These are phyloP conservation scores for Sparidentex hasta DNA, from an alignment of 2,797 vertebrate genomes.

Conservation along the genomic window DNA sequence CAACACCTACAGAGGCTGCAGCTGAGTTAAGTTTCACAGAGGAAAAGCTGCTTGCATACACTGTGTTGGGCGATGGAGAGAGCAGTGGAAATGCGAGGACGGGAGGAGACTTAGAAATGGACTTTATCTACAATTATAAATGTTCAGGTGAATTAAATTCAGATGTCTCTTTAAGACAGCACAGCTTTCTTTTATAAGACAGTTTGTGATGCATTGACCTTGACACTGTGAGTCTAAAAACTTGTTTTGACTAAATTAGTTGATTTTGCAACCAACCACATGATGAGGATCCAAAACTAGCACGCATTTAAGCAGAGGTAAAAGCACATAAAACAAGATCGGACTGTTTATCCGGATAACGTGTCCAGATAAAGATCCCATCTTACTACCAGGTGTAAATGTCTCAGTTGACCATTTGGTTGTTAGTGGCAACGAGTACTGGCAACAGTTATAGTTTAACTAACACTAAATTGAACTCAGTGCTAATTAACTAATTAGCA, in stretches of 20 bases:
- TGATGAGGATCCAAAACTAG: neutral
- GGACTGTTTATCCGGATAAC: too few relatives aligned
- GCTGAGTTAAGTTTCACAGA: conserved; percentile 42
- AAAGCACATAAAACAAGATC: too few relatives aligned
- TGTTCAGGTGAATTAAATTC: neutral
- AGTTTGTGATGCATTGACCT: neutral
- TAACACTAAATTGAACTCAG: neutral
- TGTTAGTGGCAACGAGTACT: neutral
- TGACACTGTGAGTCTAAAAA: neutral
- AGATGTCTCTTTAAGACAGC: neutral
- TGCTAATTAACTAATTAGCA: too few relatives aligned
- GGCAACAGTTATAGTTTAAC: neutral
- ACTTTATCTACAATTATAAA: neutral
- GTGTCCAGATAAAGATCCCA: too few relatives aligned
- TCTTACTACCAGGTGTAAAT: too few relatives aligned
- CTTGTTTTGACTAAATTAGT: neutral
- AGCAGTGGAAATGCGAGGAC: neutral
- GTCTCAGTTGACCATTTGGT: neutral
- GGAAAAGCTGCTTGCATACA: neutral
- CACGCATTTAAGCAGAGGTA: too few relatives aligned
- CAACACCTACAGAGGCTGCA: conserved; percentile 43
- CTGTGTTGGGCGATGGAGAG: neutral
- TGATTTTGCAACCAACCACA: neutral
- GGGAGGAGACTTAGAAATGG: neutral
- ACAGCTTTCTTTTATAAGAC: neutral